Evolutionary conservation across 2,797 vertebrate genomes (phyloP).

Genomic region (Etheostoma nigrum): DNA sequence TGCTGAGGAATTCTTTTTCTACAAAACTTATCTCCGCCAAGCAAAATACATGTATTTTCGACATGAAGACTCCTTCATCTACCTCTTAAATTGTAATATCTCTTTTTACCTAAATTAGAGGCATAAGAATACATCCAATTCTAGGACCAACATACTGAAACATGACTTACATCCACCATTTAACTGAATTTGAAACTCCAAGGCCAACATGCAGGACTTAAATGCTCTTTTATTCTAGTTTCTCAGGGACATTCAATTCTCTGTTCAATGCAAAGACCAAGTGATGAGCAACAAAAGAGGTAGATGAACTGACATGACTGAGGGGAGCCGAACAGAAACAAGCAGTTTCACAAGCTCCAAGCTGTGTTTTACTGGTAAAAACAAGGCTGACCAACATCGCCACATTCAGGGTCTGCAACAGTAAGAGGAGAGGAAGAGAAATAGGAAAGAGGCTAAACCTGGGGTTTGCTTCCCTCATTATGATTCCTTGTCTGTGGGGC

Average conservation of each 20-base stretch:
- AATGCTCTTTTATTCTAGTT: background rate
- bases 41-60: background rate
- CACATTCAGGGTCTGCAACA: background rate
- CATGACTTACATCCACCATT: conserved; percentile 5
- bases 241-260: background rate
- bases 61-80: background rate
- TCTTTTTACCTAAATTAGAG: background rate
- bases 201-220: background rate
- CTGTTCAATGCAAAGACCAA: conserved; percentile 16
- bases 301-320: background rate
- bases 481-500: background rate
- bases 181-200: background rate
- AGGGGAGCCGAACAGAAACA: conserved; percentile 22
- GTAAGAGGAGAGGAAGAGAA: background rate
- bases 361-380: conserved; percentile 13
- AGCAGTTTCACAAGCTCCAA: conserved; percentile 3
- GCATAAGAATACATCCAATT: background rate
- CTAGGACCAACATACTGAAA: background rate
- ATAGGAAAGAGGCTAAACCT: background rate
- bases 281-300: background rate
- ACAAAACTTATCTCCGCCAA: background rate
- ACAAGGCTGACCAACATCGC: background rate
- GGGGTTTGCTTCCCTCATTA: background rate
- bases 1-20: background rate
- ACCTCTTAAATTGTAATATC: background rate